Evolutionary conservation across 2,797 vertebrate genomes (phyloP).

Genomic region (Nothura maculosa): DNA sequence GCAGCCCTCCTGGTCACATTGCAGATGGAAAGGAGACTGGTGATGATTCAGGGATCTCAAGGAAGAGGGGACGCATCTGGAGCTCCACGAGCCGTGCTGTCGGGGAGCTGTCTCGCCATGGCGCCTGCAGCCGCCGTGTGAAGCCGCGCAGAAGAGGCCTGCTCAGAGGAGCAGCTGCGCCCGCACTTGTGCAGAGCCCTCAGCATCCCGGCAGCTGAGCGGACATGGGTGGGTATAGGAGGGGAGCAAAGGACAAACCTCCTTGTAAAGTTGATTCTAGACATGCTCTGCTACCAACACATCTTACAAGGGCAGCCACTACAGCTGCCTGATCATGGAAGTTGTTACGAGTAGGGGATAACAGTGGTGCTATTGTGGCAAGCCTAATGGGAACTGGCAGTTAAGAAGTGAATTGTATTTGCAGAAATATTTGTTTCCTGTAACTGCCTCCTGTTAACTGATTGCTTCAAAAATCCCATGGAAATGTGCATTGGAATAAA

Average conservation of each 20-base stretch:
- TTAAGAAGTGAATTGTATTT: not conserved
- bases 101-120: not conserved
- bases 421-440: not conserved
- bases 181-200: conserved; percentile 47
- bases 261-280: conserved; percentile 43
- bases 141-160: not conserved
- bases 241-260: not conserved
- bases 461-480: not conserved
- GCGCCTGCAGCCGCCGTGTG: fast-evolving
- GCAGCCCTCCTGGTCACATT: not conserved
- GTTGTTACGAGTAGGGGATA: not conserved
- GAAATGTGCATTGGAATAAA: not conserved
- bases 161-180: not conserved
- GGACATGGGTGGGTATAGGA: fast-evolving
- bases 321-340: not conserved
- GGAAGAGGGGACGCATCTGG: not conserved
- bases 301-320: not conserved
- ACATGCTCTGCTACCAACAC: not conserved
- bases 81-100: not conserved
- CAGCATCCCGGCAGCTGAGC: conserved; percentile 55
- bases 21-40: not conserved
- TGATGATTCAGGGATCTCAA: not conserved
- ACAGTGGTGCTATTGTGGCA: not conserved
- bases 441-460: not conserved
- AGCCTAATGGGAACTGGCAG: not conserved